Evolutionary conservation across 2,888 invertebrate genomes (phyloP).

Genomic region (Tillus elongatus): DNA sequence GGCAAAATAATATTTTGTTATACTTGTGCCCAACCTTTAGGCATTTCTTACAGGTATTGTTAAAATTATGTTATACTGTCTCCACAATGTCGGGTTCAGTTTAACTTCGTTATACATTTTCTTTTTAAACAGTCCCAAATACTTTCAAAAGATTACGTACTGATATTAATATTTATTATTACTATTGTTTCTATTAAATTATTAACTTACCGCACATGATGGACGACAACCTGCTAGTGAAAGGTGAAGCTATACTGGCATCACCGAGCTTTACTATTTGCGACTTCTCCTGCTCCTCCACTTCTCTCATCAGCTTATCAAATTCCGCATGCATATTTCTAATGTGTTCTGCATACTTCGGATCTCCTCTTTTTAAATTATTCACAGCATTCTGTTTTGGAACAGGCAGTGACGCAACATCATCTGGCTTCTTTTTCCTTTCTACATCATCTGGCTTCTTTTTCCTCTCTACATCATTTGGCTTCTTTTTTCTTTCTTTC

Average conservation of each 20-base stretch:
- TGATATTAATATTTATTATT: no score
- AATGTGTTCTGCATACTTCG: not conserved
- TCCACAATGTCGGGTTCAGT: no score
- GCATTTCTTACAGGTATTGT: no score
- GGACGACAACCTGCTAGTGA: slow-evolving; percentile 94
- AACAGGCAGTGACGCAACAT: slow-evolving; percentile 7
- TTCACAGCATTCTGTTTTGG: slow-evolving; percentile 21
- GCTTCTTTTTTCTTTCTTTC: slow-evolving; percentile 25
- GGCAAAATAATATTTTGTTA: no score
- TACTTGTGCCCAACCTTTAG: no score
- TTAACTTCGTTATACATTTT: no score
- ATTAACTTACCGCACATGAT: slow-evolving; percentile 87
- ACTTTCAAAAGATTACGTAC: no score
- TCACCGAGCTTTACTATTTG: slow-evolving; percentile 94
- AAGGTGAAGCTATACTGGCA: slow-evolving; percentile 98
- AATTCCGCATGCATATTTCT: slow-evolving; percentile 32
- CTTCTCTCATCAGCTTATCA: slow-evolving; percentile 68
- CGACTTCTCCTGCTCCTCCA: slow-evolving; percentile 79
- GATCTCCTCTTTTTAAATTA: no score
- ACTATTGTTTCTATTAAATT: no score
- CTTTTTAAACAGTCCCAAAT: no score
- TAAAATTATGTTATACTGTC: no score
- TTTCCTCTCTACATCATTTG: slow-evolving; percentile 23
- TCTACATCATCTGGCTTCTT: slow-evolving; percentile 22
- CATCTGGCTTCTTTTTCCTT: slow-evolving; percentile 5